phyloP scores from a whole-genome alignment of 2,797 vertebrate species.

The Calcarius lapponicus region DNA sequence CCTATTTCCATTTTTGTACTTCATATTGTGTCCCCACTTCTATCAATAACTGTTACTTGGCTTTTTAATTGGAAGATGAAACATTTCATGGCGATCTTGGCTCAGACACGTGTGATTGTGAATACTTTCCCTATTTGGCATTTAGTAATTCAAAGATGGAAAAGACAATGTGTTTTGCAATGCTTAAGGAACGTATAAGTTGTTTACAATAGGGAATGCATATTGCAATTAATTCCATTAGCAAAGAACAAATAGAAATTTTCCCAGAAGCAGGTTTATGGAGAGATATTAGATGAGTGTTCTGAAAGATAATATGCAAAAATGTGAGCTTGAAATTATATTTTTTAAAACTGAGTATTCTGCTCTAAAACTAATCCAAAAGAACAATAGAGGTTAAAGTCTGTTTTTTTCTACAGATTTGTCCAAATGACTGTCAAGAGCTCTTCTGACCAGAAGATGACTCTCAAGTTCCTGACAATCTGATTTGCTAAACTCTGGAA shows the following conservation, averaged over 20 bases:
- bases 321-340: not conserved
- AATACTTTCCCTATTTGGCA: not conserved
- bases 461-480: not conserved
- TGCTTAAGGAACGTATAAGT: fast-evolving
- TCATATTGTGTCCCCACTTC: not conserved
- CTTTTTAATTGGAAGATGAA: not conserved
- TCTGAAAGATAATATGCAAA: not conserved
- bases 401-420: not conserved
- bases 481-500: not conserved
- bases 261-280: not conserved
- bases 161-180: not conserved
- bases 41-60: not conserved
- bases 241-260: not conserved
- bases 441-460: not conserved
- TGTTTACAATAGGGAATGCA: not conserved
- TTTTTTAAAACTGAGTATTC: not conserved
- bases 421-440: not conserved
- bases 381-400: not conserved
- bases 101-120: not conserved
- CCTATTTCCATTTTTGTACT: not conserved
- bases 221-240: not conserved
- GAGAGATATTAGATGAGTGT: not conserved
- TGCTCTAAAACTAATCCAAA: not conserved
- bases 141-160: not conserved
- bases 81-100: not conserved